Conservation (phyloP, 2,113 vertebrate genomes). For the Riparia riparia region DNA sequence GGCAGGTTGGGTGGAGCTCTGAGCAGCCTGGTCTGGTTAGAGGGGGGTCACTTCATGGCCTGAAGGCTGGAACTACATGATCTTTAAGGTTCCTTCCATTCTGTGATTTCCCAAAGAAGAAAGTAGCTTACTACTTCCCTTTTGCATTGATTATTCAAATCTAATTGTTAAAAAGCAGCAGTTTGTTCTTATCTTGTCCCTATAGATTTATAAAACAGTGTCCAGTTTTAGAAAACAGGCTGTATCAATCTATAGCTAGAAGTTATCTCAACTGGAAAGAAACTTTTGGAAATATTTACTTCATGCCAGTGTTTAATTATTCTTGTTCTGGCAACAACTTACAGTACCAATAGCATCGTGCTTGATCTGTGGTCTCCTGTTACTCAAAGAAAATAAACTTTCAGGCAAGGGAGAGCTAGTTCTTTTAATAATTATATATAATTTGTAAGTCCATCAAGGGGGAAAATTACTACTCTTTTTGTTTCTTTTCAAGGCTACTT, state of each 20-base stretch:
- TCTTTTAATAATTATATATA: not conserved
- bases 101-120: not conserved
- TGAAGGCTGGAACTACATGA: not conserved
- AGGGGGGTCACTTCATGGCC: not conserved
- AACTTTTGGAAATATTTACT: not conserved
- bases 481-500: conserved; percentile 87
- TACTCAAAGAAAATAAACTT: not conserved
- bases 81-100: not conserved
- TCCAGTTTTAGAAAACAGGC: not conserved
- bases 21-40: not conserved
- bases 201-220: not conserved
- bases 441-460: not conserved
- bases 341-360: rapidly evolving
- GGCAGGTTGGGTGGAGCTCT: not conserved
- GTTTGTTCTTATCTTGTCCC: not conserved
- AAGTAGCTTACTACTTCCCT: not conserved
- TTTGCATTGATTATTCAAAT: not conserved
- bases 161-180: not conserved
- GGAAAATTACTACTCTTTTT: not conserved
- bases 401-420: not conserved
- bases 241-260: not conserved
- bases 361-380: not conserved
- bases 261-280: not conserved
- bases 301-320: not conserved
- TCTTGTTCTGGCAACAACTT: not conserved